phyloP scores from a whole-genome alignment of 2,797 vertebrate species.

The Amblyraja radiata region DNA sequence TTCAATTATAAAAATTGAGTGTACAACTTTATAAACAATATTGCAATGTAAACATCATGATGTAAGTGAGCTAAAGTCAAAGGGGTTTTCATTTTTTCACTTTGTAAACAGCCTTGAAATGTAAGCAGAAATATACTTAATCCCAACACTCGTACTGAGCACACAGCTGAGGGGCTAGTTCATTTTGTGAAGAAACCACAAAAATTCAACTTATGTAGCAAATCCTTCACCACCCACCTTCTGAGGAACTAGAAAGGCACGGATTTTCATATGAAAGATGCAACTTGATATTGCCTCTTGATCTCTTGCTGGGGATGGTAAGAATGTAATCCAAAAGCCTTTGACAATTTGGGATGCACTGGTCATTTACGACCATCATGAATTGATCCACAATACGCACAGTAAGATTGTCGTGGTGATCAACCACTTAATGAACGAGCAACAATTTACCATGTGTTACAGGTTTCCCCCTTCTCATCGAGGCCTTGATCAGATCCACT shows the following conservation, averaged over 20 bases:
- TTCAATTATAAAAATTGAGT: not conserved
- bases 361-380: too few relatives aligned
- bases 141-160: not conserved
- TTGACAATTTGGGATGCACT: too few relatives aligned
- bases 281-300: not conserved
- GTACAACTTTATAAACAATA: not conserved
- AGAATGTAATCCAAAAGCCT: too few relatives aligned
- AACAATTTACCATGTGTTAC: slow-evolving; percentile 46
- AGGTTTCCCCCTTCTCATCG: slow-evolving; percentile 48
- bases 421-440: not conserved
- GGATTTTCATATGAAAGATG: not conserved
- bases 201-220: not conserved
- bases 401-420: not conserved
- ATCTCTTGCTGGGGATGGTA: too few relatives aligned
- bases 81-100: not conserved
- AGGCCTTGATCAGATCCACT: slow-evolving; percentile 51
- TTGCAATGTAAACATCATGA: not conserved
- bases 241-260: not conserved
- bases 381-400: not conserved
- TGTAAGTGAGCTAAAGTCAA: not conserved
- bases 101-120: not conserved
- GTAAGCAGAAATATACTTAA: not conserved
- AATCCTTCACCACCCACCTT: not conserved
- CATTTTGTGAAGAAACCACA: not conserved
- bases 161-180: not conserved